Conservation (phyloP, 2,797 vertebrate genomes). For the Characodon lateralis region DNA sequence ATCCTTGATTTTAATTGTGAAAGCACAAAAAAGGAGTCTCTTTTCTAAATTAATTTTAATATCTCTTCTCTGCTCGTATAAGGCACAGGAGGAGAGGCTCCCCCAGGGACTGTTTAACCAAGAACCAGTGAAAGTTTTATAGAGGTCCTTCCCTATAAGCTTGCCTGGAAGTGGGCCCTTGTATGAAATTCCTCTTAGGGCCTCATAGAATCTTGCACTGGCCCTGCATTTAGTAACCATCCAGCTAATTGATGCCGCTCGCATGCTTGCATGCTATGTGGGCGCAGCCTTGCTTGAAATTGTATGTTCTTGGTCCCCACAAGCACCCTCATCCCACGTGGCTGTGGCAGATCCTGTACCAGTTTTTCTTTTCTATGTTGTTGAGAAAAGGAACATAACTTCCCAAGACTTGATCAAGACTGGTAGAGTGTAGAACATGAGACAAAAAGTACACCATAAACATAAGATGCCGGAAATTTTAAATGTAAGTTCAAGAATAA, state of each 20-base stretch:
- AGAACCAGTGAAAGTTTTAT: background rate
- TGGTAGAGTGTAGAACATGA: background rate
- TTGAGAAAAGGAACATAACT: background rate
- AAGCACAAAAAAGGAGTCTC: background rate
- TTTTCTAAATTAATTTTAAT: background rate
- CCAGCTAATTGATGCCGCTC: constrained; percentile 58
- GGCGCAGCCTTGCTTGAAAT: constrained; percentile 68
- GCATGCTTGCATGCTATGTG: constrained; percentile 32
- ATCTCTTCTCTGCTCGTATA: background rate
- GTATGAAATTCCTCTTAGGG: background rate
- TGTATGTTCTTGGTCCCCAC: constrained; percentile 58
- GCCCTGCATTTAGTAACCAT: constrained; percentile 14
- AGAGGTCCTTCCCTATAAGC: background rate
- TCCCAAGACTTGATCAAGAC: background rate
- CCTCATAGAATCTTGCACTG: background rate
- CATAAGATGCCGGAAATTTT: background rate
- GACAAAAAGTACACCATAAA: background rate
- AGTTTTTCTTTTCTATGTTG: background rate
- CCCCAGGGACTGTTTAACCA: too few relatives aligned
- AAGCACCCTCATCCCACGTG: constrained; percentile 49
- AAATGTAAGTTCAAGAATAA: background rate
- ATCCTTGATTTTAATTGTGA: background rate
- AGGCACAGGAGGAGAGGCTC: too few relatives aligned
- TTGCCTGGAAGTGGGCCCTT: background rate
- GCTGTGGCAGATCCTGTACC: constrained; percentile 34